These are phyloP conservation scores for Macrosiphum euphorbiae DNA, from an alignment of 2,888 invertebrate species.

Conservation along the genomic window DNA sequence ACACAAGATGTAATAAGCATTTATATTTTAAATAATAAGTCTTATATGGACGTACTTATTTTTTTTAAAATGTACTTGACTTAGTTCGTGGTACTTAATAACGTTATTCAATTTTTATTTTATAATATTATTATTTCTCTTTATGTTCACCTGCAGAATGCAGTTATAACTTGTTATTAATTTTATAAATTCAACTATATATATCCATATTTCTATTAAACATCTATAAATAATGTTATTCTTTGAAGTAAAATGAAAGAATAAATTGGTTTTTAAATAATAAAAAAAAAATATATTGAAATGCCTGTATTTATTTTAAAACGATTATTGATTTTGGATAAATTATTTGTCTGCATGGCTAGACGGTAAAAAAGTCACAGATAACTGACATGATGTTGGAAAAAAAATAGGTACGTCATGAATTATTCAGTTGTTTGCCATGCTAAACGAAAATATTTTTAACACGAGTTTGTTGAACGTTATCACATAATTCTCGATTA, in stretches of 20 bases:
- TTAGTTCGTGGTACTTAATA: background rate
- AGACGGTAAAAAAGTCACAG: constrained; percentile 8
- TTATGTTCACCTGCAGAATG: background rate
- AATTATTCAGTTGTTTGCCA: constrained; percentile 23
- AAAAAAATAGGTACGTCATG: background rate
- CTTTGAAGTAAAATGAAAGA: constrained; percentile 1
- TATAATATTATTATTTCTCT: constrained; percentile 2
- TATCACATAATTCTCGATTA: background rate
- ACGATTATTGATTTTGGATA: constrained; percentile 12
- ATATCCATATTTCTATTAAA: background rate
- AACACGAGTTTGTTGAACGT: background rate
- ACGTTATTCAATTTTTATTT: background rate
- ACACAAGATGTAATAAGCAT: background rate
- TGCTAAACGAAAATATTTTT: constrained; percentile 1
- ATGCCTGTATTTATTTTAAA: constrained; percentile 27
- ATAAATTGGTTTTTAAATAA: background rate
- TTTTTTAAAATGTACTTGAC: background rate
- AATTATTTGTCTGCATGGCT: constrained; percentile 12
- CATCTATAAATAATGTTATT: background rate
- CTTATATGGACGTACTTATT: background rate
- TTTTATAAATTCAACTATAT: background rate
- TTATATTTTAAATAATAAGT: background rate
- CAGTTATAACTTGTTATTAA: constrained; percentile 1
- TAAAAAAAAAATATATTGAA: background rate
- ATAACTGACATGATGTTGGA: background rate